These are phyloP conservation scores for Aphrocallistes beatrix DNA, from an alignment of 37 sponge, comb jelly and placozoan genomes.

Conservation along the genomic window DNA sequence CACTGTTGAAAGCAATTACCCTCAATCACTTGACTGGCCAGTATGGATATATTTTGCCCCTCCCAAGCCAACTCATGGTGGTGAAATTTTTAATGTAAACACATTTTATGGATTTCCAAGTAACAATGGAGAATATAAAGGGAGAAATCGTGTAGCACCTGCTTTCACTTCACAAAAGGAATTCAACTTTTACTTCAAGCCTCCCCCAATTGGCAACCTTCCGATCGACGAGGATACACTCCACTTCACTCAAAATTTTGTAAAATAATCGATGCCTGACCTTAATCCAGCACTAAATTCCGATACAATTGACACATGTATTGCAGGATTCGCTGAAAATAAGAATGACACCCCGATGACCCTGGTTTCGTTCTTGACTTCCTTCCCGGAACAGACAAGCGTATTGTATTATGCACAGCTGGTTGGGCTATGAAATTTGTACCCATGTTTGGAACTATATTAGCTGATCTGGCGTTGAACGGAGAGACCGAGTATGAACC, in stretches of 20 bases:
- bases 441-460: slow-evolving; percentile 25
- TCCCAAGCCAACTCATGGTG: neutral
- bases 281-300: neutral
- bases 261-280: slow-evolving; percentile 18
- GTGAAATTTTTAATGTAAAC: neutral
- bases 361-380: slow-evolving; percentile 28
- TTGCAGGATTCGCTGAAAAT: slow-evolving; percentile 24
- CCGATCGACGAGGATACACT: slow-evolving; percentile 21
- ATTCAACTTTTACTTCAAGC: slow-evolving; percentile 11
- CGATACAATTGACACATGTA: slow-evolving; percentile 1
- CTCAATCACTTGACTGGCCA: neutral
- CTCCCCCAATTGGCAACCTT: neutral
- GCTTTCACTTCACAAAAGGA: slow-evolving; percentile 16
- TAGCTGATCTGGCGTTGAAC: slow-evolving; percentile 19
- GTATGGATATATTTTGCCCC: slow-evolving; percentile 21
- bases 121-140: neutral
- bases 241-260: slow-evolving; percentile 4
- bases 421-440: slow-evolving; percentile 33
- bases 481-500: neutral
- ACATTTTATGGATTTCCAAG: slow-evolving; percentile 26
- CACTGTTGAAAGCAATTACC: neutral
- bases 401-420: slow-evolving; percentile 22
- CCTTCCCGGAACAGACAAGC: slow-evolving; percentile 9
- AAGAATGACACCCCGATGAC: neutral
- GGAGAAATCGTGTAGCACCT: slow-evolving; percentile 15